Evolutionary conservation across 2,797 vertebrate genomes (phyloP), one percentile per base, ranked within the genome.

Genomic region (Lutjanus argentimaculatus): DNA sequence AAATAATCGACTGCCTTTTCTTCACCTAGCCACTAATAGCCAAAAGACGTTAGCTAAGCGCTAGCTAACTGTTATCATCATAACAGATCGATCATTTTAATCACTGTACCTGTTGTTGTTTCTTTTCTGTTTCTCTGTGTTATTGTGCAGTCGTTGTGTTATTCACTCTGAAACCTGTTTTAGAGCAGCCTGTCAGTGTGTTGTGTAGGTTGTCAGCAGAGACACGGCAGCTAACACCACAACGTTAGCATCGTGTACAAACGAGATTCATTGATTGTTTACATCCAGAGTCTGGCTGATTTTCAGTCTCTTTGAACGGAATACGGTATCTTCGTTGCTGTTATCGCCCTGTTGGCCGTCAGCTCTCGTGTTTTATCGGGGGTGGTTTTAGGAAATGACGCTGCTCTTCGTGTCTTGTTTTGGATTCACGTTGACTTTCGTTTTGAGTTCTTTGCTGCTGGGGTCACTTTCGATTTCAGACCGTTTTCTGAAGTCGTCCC

Each of bases 21-120:
- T 81, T 82, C 76, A 88, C 79, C 84, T 88, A 90, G 91, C 77
- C 68, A 64, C 80, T 70, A 80, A 88, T 83, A 79, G 85, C 89
- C 77, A 84, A 65, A 40, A 88, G 67, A 90, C 81, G 87, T 72
- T 91, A 92, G 93, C 92, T 75, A 49, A 70, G 52, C 80, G 80
- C 76, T 88, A 91, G 93, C 93, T 94, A 83, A 83, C 77, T 79
- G 82, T 82, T 85, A 81, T 80, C 84, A 72, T 70, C 75, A 87
- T 21, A 85, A 82, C 77, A 85, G 43, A 74, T 82, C 71, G 81
- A 69, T 79, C 43, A 8, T 75, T 79, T 58, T n/a, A 40, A 78
- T 57, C 17, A 7, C 43, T 49, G n/a, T 22, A 2, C 42, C 15
- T 19, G 0, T 22, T 13, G 13, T 12, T 21, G 6, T 5, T 10